phyloP scores from a whole-genome alignment of 2,797 vertebrate genomes.

The Mormyrops boulengeri region DNA sequence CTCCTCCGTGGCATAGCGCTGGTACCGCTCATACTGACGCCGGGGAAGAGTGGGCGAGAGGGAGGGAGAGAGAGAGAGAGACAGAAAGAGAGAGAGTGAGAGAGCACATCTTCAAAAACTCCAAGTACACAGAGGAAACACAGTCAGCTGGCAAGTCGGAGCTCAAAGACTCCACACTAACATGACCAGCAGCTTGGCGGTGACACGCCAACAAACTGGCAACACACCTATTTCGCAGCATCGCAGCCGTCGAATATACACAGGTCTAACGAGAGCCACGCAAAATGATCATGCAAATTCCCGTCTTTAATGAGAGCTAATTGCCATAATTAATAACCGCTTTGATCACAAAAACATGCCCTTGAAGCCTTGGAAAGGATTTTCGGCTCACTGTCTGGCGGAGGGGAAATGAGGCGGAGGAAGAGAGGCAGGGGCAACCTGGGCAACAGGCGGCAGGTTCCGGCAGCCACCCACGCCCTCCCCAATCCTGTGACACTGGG shows the following conservation, averaged over 20 bases:
- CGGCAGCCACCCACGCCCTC: background rate
- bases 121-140: background rate
- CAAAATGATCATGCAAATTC: slow-evolving; percentile 11
- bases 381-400: background rate
- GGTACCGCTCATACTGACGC: slow-evolving; percentile 72
- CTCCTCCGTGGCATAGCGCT: slow-evolving; percentile 71
- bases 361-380: background rate
- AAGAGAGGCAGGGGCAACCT: background rate
- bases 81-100: background rate
- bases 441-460: background rate
- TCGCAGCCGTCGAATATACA: background rate
- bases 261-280: background rate
- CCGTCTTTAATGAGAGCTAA: slow-evolving; percentile 15
- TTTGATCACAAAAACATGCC: slow-evolving; percentile 14
- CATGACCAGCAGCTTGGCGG: background rate
- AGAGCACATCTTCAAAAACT: background rate
- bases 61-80: background rate
- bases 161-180: background rate
- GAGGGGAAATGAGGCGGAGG: background rate
- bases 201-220: background rate
- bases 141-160: background rate
- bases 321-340: slow-evolving; percentile 24
- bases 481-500: background rate
- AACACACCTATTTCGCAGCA: background rate
- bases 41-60: background rate